Conservation (phyloP, 2,113 vertebrate species). For the Periophthalmus modestus region DNA sequence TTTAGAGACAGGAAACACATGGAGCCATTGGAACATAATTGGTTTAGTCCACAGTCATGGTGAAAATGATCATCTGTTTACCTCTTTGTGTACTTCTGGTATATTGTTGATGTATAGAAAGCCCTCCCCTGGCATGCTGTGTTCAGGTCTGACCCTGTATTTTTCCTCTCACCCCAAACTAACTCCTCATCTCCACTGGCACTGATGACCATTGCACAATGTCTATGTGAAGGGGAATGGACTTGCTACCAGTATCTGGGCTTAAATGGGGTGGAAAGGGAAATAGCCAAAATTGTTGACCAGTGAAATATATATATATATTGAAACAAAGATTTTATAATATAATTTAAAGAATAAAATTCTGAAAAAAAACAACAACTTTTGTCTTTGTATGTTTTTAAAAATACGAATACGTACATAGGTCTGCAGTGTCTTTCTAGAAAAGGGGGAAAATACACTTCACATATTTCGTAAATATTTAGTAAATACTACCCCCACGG, state of each 20-base stretch:
- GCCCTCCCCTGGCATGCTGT: slow-evolving; percentile 61
- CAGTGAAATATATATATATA: slow-evolving; percentile 48
- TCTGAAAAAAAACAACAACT: slow-evolving; percentile 43
- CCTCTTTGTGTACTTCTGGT: slow-evolving; percentile 62
- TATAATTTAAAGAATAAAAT: slow-evolving; percentile 80
- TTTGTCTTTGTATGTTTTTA: background rate
- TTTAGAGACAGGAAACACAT: slow-evolving; percentile 52
- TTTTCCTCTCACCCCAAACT: slow-evolving; percentile 15
- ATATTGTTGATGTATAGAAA: slow-evolving; percentile 58
- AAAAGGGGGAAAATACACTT: too few species aligned
- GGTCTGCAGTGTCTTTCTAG: too few species aligned
- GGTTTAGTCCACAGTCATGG: slow-evolving; percentile 51
- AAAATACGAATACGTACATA: too few species aligned
- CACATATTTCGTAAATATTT: too few species aligned
- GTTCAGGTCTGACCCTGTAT: slow-evolving; percentile 50
- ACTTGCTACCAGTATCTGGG: slow-evolving; percentile 52
- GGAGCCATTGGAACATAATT: slow-evolving; percentile 59
- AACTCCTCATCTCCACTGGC: slow-evolving; percentile 25
- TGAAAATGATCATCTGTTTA: slow-evolving; percentile 60
- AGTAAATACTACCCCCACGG: too few species aligned
- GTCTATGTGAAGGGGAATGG: slow-evolving; percentile 56
- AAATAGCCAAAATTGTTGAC: slow-evolving; percentile 70
- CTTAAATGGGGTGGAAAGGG: slow-evolving; percentile 51
- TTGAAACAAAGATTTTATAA: slow-evolving; percentile 76
- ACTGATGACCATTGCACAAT: slow-evolving; percentile 69